Evolutionary conservation across 2,113 vertebrate species (phyloP).

Genomic region (Otus sunia): DNA sequence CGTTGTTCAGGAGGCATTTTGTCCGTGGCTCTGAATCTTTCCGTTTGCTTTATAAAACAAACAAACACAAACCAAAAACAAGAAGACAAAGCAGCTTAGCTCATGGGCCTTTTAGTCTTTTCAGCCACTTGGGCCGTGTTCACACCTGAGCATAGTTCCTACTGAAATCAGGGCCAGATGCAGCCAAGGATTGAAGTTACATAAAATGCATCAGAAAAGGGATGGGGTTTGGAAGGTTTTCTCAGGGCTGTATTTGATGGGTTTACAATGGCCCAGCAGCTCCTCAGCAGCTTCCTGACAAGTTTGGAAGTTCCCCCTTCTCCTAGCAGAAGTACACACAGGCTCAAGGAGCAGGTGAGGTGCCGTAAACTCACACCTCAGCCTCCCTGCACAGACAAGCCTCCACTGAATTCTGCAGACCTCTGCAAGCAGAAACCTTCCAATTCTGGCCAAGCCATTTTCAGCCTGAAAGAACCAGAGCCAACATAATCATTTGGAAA

Average conservation of each 20-base stretch:
- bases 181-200: background rate
- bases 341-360: background rate
- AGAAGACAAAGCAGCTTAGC: background rate
- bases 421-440: background rate
- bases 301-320: background rate
- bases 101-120: background rate
- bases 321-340: background rate
- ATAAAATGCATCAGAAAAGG: background rate
- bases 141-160: background rate
- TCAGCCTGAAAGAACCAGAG: conserved; percentile 12
- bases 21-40: conserved; percentile 94
- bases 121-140: background rate
- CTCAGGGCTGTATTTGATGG: background rate
- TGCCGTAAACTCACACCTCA: background rate
- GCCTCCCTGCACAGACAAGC: background rate
- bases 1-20: conserved; percentile 94
- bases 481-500: conserved; percentile 37
- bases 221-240: background rate
- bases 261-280: background rate
- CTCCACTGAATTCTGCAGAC: background rate
- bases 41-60: conserved; percentile 81
- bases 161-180: background rate
- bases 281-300: background rate
- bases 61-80: background rate
- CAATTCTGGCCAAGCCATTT: background rate